Evolutionary conservation across 2,797 vertebrate species (phyloP), one percentile per base, ranked within the genome.

Genomic region (Naso thynnoides): DNA sequence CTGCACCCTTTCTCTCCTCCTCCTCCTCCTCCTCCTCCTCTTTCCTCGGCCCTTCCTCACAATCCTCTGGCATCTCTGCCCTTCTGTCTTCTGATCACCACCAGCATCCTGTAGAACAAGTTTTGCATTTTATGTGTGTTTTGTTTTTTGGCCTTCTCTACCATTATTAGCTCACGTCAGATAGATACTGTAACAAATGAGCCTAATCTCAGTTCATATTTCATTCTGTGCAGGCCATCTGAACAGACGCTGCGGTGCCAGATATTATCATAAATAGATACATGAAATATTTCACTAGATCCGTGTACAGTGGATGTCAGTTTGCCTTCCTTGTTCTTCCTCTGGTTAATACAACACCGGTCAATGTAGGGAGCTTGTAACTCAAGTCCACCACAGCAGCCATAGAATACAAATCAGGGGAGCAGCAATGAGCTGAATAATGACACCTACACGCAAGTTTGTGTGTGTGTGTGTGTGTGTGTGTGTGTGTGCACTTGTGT

Each of bases 341-440:
- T 14, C 52, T 76, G 76, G 84, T 84, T 85, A 86, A 86, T 87
- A 75, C 75, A 66, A 84, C 26, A 85, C 69, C 49, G 50, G 21
- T 65, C 73, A 45, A 26, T 53, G 69, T 33, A 29, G 63, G 56
- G 50, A 70, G 67, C 86, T 83, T 82, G 79, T 90, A 92, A 88
- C 68, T 88, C 86, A 83, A 42, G 76, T 78, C 70, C 69, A 81
- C 60, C 56, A 60, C 71, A 70, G 58, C 76, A 64, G 78, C 72
- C 21, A 42, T 58, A 76, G 89, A 91, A 92, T 89, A 90, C 87
- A 89, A 90, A 90, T 85, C 57, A 90, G 86, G 73, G 52, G 24
- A 57, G 49, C 47, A 73, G 73, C 81, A 77, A 62, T 18, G 50
- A 65, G 39, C 64, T 76, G 81, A 78, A 81, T 83, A 83, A 84